Evolutionary conservation across 2,113 vertebrate species (phyloP), one percentile per base, ranked within the genome.

Genomic region (Dinomys branickii): DNA sequence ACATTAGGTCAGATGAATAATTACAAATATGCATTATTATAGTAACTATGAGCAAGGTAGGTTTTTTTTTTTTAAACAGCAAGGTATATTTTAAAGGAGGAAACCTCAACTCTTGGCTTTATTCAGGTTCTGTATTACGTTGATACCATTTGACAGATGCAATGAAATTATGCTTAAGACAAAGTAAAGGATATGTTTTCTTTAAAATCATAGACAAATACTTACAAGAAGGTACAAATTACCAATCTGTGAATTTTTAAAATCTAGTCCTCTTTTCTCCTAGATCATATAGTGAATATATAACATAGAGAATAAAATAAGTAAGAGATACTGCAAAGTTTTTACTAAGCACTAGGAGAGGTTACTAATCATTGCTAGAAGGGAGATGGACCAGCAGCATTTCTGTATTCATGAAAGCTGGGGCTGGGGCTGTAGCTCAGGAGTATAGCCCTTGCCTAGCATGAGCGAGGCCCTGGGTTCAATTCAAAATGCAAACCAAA

Each of bases 291-390:
- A 77, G n/a, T 89, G 41, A 81, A 61, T 56, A 59, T 54, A 17
- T 28, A 90, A 77, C 75, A 54, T 19, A 86, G 58, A 90, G 58
- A 96, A 71, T 47, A 73, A 94, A 95, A 33, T 67, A 71, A 94
- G 16, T 22, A 65, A 83, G 93, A 78, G 22, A 19, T 24, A 85
- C 44, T 67, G 69, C 80, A 80, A 71, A 30, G 19, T 28, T 88
- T 52, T 85, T 91, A 38, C 4, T 73, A 58, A 91, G 22, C 71
- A 77, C 6, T 75, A 20, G 75, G 58, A 81, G 89, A 88, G 30
- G 5, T 90, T 58, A 52, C 69, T 91, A 83, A 80, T 90, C 54
- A 85, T 92, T 13, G 35, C 54, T 44, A 59, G 67, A 59, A 73
- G 33, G 16, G 16, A 89, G 89, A 80, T 61, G 30, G 52, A 83